Evolutionary conservation across 53 echinoderm and acorn worm species (phyloP).

Genomic region (Mesocentrotus franciscanus): DNA sequence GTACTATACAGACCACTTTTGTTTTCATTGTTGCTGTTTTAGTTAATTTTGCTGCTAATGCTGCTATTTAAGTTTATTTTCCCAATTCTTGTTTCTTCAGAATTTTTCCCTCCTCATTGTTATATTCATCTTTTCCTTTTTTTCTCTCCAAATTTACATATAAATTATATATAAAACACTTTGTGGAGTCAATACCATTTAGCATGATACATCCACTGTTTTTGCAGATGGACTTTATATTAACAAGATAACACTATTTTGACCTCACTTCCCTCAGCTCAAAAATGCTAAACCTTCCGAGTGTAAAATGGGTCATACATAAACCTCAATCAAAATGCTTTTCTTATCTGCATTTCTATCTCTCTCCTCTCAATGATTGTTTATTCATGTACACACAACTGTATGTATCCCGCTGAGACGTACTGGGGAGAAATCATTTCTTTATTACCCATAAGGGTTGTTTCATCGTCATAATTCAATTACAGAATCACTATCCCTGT

Average conservation of each 20-base stretch:
- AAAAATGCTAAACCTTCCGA: not conserved
- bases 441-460: not conserved
- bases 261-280: not conserved
- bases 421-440: conserved; percentile 1
- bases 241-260: not conserved
- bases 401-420: conserved; percentile 2
- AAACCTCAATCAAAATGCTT: not conserved
- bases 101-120: too few species aligned
- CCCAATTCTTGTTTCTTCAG: too few species aligned
- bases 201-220: too few species aligned
- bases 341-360: not conserved
- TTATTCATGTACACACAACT: not conserved
- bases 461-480: conserved; percentile 31
- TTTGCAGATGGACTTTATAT: not conserved
- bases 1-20: too few species aligned
- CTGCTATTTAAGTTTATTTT: too few species aligned
- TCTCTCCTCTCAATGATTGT: not conserved
- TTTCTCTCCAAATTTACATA: not conserved
- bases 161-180: too few species aligned
- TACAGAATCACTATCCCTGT: conserved; percentile 25
- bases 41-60: too few species aligned
- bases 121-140: too few species aligned
- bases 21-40: too few species aligned
- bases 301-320: not conserved
- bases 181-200: too few species aligned